Base-by-base conservation (phyloP, 2,888 invertebrate species). In the Cephus pulcher region DNA sequence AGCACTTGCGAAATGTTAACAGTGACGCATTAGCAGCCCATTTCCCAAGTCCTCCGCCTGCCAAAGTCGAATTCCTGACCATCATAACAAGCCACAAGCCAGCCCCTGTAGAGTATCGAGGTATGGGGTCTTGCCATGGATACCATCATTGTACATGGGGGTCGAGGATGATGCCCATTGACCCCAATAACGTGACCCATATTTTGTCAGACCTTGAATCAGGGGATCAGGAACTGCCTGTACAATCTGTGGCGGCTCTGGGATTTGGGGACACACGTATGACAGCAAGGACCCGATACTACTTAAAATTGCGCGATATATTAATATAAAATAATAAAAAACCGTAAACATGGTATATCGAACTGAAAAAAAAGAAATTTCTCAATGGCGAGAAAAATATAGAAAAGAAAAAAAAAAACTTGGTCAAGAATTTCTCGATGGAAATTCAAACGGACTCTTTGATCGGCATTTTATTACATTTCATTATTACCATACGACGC, bases 111-210 rank as follows among this genome's bases (percentile, higher is more conserved):
- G 56, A 23, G 56, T 56, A 56, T 23, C 56, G 23, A 56, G 56
- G 56, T 1, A 15, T 69, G 77, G 71, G 79, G 82, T 80, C 83
- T 83, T 82, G 80, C 81, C 81, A 81, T 80, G 79, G 77, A 80
- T 76, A 75, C 80, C 80, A 80, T 83, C 83, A 79, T 76, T 80
- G 78, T 80, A 81, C 75, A 75, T 73, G 69, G 77, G 76, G 80
- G 77, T 37, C 15, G 15, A 69, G 37, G 34, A 75, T 73, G 76
- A 74, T 76, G 78, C 79, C 77, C 78, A 79, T 77, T 84, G 84
- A 82, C 83, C 84, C 76, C 79, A 82, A 84, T 84, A 83, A 37
- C 78, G 40, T 83, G 84, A 83, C 84, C 84, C 32, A 80, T 82
- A 84, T 84, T 82, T 77, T 33, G 1, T 30, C 12, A 30, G 23